Evolutionary conservation across 2,797 vertebrate genomes (phyloP).

Genomic region (Urosaurus nigricauda): DNA sequence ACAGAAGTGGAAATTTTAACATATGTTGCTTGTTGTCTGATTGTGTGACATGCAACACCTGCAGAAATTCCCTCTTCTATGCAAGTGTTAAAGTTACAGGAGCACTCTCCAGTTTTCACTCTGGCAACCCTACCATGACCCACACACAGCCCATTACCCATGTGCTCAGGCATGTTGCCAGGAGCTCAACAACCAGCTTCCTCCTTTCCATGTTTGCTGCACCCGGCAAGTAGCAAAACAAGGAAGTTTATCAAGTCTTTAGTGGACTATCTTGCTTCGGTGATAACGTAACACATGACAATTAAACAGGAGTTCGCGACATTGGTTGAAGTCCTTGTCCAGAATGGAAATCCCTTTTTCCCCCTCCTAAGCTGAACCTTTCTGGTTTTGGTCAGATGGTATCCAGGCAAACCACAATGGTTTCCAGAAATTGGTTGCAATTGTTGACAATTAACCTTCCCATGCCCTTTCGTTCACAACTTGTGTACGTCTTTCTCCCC

Average conservation of each 20-base stretch:
- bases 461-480: slow-evolving; percentile 1
- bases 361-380: background rate
- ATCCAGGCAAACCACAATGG: background rate
- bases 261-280: background rate
- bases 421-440: slow-evolving; percentile 26
- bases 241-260: background rate
- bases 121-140: background rate
- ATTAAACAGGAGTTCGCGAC: slow-evolving; percentile 12
- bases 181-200: background rate
- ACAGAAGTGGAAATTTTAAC: no score
- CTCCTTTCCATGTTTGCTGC: background rate
- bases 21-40: no score
- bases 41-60: no score
- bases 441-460: slow-evolving; percentile 48
- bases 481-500: slow-evolving; percentile 43
- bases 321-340: background rate
- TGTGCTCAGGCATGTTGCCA: background rate
- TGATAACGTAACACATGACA: background rate
- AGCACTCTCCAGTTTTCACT: no score
- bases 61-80: no score
- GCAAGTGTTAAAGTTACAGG: no score
- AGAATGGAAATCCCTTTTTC: background rate
- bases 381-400: background rate
- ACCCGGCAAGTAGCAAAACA: background rate
- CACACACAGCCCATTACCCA: background rate